Evolutionary conservation across 2,797 vertebrate species (phyloP).

Genomic region (Malacoraja senta): DNA sequence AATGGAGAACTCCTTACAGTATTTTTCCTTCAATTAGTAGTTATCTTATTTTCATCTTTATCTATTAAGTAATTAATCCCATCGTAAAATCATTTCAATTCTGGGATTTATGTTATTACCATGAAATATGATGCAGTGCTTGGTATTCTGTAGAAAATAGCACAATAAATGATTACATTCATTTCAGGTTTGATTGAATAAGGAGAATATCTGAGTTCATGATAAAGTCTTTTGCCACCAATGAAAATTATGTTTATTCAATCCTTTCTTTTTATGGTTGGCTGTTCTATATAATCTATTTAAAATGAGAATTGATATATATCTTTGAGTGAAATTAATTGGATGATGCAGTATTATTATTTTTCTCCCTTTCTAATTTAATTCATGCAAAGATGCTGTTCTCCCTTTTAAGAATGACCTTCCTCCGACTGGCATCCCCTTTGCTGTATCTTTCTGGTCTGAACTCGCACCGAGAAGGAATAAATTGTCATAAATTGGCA

Average conservation of each 20-base stretch:
- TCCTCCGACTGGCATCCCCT: neutral
- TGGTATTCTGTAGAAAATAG: too few species aligned
- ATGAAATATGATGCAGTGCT: neutral
- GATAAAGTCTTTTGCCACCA: neutral
- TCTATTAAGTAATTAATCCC: neutral
- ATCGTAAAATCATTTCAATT: neutral
- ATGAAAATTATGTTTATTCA: neutral
- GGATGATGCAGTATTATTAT: neutral
- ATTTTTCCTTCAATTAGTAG: neutral
- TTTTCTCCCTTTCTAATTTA: too few species aligned
- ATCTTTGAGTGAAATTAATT: slow-evolving; percentile 3
- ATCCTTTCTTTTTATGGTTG: neutral
- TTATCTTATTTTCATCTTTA: neutral
- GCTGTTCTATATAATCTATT: neutral
- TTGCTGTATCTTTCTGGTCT: neutral
- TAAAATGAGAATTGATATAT: neutral
- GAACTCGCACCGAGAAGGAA: neutral
- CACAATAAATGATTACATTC: too few species aligned
- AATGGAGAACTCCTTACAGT: neutral
- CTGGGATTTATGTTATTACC: neutral
- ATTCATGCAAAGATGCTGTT: neutral
- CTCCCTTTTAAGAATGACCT: neutral
- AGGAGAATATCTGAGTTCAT: neutral
- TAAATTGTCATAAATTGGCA: too few species aligned
- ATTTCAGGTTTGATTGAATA: neutral